phyloP scores from a whole-genome alignment of 2,113 vertebrate genomes.

The Pterophyllum scalare region DNA sequence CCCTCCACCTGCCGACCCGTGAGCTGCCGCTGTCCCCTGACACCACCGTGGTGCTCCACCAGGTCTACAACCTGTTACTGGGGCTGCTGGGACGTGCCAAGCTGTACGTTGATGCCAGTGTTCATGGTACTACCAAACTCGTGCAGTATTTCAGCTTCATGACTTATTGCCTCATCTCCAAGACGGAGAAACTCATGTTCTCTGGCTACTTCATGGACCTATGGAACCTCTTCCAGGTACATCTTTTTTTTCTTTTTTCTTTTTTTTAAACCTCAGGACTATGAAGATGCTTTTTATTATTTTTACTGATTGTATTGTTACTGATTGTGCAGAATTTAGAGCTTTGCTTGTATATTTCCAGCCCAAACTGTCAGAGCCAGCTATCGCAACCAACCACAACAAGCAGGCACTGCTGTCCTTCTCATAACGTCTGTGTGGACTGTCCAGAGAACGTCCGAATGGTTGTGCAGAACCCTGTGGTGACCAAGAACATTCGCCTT shows the following conservation, averaged over 20 bases:
- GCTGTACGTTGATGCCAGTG: constrained; percentile 96
- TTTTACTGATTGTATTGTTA: too few relatives aligned
- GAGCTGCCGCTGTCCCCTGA: constrained; percentile 97
- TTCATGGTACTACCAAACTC: constrained; percentile 98
- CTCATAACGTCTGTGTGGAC: constrained; percentile 98
- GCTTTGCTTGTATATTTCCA: constrained; percentile 50
- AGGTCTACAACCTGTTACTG: constrained; percentile 97
- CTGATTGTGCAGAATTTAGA: neutral
- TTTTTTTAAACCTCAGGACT: neutral
- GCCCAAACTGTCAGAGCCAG: constrained; percentile 97
- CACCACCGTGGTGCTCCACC: constrained; percentile 96
- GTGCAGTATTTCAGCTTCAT: constrained; percentile 99
- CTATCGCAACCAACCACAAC: constrained; percentile 99
- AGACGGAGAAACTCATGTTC: constrained; percentile 99
- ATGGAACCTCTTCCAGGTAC: constrained; percentile 96
- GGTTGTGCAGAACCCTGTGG: constrained; percentile 97
- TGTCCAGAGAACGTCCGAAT: constrained; percentile 97
- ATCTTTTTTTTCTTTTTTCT: neutral
- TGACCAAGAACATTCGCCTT: constrained; percentile 99
- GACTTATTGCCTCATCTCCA: constrained; percentile 99
- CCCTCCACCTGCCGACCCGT: constrained; percentile 94
- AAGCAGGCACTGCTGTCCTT: constrained; percentile 98
- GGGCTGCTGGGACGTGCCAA: constrained; percentile 95
- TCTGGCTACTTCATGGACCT: constrained; percentile 99
- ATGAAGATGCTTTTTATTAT: neutral